These are phyloP conservation scores for Eupithecia centaureata DNA, from an alignment of 2,888 invertebrate genomes.

Conservation along the genomic window DNA sequence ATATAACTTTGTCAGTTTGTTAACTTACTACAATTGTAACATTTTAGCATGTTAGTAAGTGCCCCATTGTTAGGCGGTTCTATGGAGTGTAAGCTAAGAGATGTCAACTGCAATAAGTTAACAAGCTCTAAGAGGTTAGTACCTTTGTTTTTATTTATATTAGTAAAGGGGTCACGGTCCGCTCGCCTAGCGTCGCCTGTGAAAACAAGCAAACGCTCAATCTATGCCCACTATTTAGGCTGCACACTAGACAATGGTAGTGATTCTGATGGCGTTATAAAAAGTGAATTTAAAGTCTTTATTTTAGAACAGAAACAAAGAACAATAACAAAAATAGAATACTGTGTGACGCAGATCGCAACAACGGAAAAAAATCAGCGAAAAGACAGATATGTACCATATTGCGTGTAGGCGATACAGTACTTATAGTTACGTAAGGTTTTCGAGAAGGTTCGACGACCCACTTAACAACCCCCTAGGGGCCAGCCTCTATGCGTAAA, in stretches of 20 bases:
- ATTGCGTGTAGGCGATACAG: too few relatives aligned
- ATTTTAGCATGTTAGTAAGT: constrained; percentile 23
- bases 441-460: too few relatives aligned
- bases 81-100: constrained; percentile 20
- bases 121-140: constrained; percentile 75
- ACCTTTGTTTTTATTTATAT: constrained; percentile 77
- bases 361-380: too few relatives aligned
- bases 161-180: constrained; percentile 68
- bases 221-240: constrained; percentile 49
- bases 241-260: constrained; percentile 32
- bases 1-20: constrained; percentile 67
- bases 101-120: constrained; percentile 74
- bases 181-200: constrained; percentile 79
- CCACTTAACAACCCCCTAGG: too few relatives aligned
- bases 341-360: too few relatives aligned
- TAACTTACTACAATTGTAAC: constrained; percentile 73
- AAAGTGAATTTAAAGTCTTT: too few relatives aligned
- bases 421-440: too few relatives aligned
- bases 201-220: constrained; percentile 76
- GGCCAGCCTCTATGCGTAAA: too few relatives aligned
- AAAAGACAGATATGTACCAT: too few relatives aligned
- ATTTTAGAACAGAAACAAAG: too few relatives aligned
- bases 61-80: constrained; percentile 11
- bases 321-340: too few relatives aligned
- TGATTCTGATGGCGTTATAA: too few relatives aligned